These are phyloP conservation scores for Metridium senile DNA, from an alignment of 92 coral and sea anemone genomes.

Conservation along the genomic window DNA sequence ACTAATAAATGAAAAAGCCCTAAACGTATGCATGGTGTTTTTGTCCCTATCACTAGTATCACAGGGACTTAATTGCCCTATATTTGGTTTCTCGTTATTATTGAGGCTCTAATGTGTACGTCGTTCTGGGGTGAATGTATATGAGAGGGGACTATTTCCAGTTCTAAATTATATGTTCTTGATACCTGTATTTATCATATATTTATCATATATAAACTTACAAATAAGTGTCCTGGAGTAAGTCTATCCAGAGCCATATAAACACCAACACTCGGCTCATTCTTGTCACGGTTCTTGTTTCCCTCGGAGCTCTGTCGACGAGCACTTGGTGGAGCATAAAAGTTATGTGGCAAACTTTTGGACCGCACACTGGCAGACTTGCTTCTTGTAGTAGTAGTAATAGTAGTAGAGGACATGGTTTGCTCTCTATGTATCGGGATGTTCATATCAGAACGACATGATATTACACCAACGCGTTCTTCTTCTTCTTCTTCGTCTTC, in stretches of 20 bases:
- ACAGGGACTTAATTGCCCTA: too few relatives aligned
- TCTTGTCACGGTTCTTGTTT: neutral
- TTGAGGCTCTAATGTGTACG: too few relatives aligned
- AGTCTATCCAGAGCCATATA: conserved; percentile 78
- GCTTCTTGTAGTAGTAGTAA: neutral
- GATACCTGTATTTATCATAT: too few relatives aligned
- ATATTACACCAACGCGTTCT: neutral
- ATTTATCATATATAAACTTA: conserved; percentile 60
- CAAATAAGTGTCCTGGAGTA: conserved; percentile 69
- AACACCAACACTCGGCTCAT: conserved; percentile 79
- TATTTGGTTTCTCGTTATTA: too few relatives aligned
- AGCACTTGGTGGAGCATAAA: neutral
- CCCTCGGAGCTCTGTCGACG: neutral
- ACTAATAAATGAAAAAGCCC: too few relatives aligned
- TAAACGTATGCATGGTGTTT: too few relatives aligned
- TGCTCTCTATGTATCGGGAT: neutral
- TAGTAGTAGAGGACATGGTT: neutral
- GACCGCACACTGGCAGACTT: neutral
- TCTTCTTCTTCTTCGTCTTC: conserved; percentile 37
- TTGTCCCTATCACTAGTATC: too few relatives aligned
- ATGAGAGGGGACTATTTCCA: too few relatives aligned
- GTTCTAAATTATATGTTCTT: too few relatives aligned
- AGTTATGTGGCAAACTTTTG: neutral
- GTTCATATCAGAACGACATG: conserved; percentile 18
- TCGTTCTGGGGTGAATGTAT: too few relatives aligned